Evolutionary conservation across 2,113 vertebrate genomes (phyloP).

Genomic region (Hiodon tergisus): DNA sequence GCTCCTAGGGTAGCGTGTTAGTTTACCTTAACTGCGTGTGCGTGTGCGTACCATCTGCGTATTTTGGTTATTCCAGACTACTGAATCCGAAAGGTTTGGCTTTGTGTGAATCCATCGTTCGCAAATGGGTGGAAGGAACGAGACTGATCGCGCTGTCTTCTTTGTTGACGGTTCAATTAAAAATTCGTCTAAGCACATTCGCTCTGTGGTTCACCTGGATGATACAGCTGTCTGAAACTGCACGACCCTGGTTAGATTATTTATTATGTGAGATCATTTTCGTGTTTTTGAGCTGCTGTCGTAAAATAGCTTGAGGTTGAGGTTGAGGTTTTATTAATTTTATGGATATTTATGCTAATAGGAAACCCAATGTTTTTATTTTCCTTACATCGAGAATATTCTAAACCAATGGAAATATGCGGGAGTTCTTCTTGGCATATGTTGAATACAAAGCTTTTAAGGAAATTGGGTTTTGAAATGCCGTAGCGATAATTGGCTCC

Average conservation of each 20-base stretch:
- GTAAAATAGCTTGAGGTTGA: too few species aligned
- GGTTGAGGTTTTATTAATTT: background rate
- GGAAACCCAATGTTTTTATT: background rate
- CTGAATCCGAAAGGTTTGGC: too few species aligned
- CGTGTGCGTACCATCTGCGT: too few species aligned
- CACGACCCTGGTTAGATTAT: too few species aligned
- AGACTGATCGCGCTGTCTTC: too few species aligned
- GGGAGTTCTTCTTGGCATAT: slow-evolving; percentile 8
- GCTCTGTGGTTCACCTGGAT: background rate
- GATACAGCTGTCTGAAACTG: background rate
- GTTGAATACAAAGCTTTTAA: background rate
- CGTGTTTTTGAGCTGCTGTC: too few species aligned
- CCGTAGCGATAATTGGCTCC: slow-evolving; percentile 12
- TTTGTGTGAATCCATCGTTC: too few species aligned
- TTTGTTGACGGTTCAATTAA: background rate
- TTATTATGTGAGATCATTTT: too few species aligned
- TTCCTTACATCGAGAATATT: background rate
- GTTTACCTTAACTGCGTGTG: too few species aligned
- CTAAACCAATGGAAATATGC: background rate
- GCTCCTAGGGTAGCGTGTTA: too few species aligned
- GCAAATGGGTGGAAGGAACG: too few species aligned
- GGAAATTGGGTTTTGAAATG: slow-evolving; percentile 23
- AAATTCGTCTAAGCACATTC: background rate
- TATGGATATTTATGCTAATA: slow-evolving; percentile 8
- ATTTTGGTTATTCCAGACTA: too few species aligned